These are phyloP conservation scores for Icerya purchasi DNA, from an alignment of 2,888 invertebrate species.

Conservation along the genomic window DNA sequence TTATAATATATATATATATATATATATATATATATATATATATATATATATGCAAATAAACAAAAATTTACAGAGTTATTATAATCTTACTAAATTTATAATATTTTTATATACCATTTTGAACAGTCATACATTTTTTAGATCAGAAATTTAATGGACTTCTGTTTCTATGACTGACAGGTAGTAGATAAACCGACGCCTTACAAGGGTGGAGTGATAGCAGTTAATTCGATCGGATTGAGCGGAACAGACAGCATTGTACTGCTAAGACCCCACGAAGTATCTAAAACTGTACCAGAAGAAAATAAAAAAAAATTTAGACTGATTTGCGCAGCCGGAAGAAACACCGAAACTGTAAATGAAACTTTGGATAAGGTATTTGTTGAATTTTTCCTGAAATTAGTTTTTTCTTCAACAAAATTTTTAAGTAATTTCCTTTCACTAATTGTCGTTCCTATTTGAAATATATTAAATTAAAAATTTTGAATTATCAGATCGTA, in stretches of 20 bases:
- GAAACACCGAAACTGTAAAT: conserved; percentile 58
- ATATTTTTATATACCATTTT: too few relatives aligned
- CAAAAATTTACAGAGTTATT: too few relatives aligned
- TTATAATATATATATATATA: not conserved
- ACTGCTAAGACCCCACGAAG: conserved; percentile 58
- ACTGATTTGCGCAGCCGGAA: conserved; percentile 56
- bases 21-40: not conserved
- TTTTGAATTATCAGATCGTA: too few relatives aligned
- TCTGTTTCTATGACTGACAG: too few relatives aligned
- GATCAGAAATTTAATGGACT: too few relatives aligned
- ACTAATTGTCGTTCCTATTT: too few relatives aligned
- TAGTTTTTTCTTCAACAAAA: too few relatives aligned
- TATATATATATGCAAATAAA: not conserved
- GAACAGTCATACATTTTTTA: too few relatives aligned
- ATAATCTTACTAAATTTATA: too few relatives aligned
- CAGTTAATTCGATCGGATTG: conserved; percentile 92
- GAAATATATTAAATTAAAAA: too few relatives aligned
- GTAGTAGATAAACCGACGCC: conserved; percentile 62
- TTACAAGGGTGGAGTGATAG: conserved; percentile 77
- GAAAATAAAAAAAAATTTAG: conserved; percentile 24
- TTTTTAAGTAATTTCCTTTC: too few relatives aligned
- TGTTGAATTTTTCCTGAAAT: too few relatives aligned
- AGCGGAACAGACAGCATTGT: conserved; percentile 89
- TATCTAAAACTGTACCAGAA: conserved; percentile 37
- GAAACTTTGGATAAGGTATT: conserved; percentile 37